These are phyloP conservation scores for Microtus oregoni DNA, from an alignment of 2,113 vertebrate genomes.

Conservation along the genomic window DNA sequence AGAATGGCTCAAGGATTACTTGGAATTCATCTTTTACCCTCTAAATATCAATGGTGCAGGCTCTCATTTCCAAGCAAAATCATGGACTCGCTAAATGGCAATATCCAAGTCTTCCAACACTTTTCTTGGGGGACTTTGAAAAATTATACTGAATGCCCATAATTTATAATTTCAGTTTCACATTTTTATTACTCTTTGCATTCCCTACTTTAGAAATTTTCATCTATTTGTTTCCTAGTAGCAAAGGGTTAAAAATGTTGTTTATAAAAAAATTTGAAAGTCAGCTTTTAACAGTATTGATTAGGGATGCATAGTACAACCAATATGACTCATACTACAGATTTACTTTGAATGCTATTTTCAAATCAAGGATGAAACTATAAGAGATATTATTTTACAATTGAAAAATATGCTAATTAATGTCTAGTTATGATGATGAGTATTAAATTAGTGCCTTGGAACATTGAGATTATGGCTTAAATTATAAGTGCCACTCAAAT, in stretches of 20 bases:
- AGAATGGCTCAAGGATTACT: not conserved
- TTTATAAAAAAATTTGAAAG: not conserved
- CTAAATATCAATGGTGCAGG: not conserved
- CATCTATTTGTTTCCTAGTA: not conserved
- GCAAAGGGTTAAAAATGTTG: not conserved
- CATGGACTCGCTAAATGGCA: not conserved
- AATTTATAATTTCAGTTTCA: not conserved
- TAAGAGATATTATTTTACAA: not conserved
- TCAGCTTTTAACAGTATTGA: slow-evolving; percentile 23
- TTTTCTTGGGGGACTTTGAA: not conserved
- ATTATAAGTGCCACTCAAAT: not conserved
- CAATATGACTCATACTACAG: not conserved
- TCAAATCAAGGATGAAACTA: not conserved
- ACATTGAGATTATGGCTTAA: not conserved
- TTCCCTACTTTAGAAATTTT: not conserved
- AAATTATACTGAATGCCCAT: not conserved
- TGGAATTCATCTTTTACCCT: accelerated
- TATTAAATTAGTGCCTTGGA: not conserved
- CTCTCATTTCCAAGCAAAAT: not conserved
- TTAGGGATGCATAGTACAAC: not conserved
- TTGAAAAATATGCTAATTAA: slow-evolving; percentile 11
- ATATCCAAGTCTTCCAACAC: not conserved
- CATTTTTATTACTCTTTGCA: not conserved
- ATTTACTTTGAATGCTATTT: not conserved
- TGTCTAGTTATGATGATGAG: not conserved